Percentiles rank a stretch among this genome's conserved stretches.
These are phyloP conservation scores for Tiphia femorata DNA, from an alignment of 2,888 invertebrate species.

Conservation along the genomic window DNA sequence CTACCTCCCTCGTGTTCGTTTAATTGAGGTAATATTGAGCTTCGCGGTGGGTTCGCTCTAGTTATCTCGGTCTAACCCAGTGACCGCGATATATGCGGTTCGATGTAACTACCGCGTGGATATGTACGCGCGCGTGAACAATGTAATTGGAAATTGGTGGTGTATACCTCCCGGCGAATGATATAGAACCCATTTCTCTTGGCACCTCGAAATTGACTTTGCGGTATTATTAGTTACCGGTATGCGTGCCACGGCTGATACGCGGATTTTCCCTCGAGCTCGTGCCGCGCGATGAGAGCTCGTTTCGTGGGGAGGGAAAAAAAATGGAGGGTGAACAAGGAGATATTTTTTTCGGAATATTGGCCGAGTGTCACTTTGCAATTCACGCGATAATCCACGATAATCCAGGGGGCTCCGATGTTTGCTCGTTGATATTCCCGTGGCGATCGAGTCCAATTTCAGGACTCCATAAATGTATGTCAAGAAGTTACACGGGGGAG, in stretches of 20 bases:
- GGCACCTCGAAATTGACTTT: conserved; percentile 63
- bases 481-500: too few species aligned
- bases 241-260: conserved; percentile 9
- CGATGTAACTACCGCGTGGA: too few species aligned
- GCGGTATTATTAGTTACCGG: conserved; percentile 52
- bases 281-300: neutral
- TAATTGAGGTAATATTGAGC: too few species aligned
- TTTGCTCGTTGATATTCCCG: neutral
- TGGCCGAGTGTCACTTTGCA: neutral
- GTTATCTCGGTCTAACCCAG: too few species aligned
- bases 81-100: too few species aligned
- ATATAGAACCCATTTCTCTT: conserved; percentile 61
- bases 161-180: conserved; percentile 54
- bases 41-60: too few species aligned
- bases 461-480: neutral
- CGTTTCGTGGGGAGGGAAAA: neutral
- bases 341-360: conserved; percentile 23
- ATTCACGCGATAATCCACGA: conserved; percentile 9
- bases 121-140: conserved; percentile 32
- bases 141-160: conserved; percentile 62
- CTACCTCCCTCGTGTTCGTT: too few species aligned
- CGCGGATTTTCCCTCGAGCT: conserved; percentile 1
- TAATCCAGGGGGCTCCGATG: conserved; percentile 9
- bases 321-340: conserved; percentile 6
- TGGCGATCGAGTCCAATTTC: neutral